Evolutionary conservation across 2,113 vertebrate species (phyloP), one percentile per base, ranked within the genome.

Genomic region (Theristicus caerulescens): DNA sequence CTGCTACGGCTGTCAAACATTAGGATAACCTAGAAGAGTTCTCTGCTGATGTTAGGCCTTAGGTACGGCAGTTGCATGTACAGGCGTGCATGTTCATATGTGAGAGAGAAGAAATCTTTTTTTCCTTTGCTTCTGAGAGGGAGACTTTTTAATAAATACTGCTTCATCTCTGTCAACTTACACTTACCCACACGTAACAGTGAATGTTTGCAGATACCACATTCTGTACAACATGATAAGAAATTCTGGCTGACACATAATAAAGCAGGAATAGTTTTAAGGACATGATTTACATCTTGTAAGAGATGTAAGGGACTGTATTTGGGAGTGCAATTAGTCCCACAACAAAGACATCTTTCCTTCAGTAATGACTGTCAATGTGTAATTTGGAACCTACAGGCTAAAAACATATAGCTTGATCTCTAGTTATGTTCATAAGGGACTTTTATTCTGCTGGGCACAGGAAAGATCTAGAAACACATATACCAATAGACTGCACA

Each of bases 61-160:
- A 21, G 51, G 27, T 31, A 34, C 2, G 2, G 19, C 54, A 49
- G 12, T 2, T n/a, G 13, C 36, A 46, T 0, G 3, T 10, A 2
- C 21, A 74, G 36, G 6, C 17, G 16, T 2, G 24, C 24, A 2
- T 3, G 27, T 52, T 58, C 36, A 15, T 6, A 16, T 1, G 11
- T 16, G 20, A 22, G 21, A 67, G 9, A 70, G 25, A 79, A 55
- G 32, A 69, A 62, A 74, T 21, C 18, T 36, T 36, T 40, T 40
- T 70, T 36, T 49, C 20, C 34, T 84, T 52, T 36, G 40, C 32
- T 88, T 67, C 52, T 13, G 21, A 72, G 73, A 66, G 24, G 34
- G 12, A 79, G n/a, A 47, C 21, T 67, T 46, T 64, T 59, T 19
- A 29, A 49, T 55, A 47, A 67, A 67, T 29, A 34, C 24, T 49